Conservation (phyloP, 2,113 vertebrate genomes). For the Larimichthys crocea region DNA sequence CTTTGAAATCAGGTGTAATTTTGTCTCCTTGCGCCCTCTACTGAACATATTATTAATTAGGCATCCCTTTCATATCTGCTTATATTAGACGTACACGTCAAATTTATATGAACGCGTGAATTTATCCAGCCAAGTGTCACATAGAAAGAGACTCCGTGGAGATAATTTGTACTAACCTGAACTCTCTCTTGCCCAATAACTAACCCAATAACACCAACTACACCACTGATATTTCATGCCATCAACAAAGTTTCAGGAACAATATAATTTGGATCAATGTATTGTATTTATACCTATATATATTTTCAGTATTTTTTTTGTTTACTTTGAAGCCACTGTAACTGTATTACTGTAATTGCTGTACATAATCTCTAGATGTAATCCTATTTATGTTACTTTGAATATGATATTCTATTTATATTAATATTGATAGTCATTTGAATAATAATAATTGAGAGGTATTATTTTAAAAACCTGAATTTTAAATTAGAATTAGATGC, state of each 20-base stretch:
- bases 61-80: not conserved
- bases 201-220: not conserved
- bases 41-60: constrained; percentile 47
- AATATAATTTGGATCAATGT: not conserved
- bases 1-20: constrained; percentile 35
- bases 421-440: constrained; percentile 18
- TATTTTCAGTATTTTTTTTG: constrained; percentile 37
- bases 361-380: constrained; percentile 48
- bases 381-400: constrained; percentile 68
- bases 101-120: not conserved
- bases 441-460: constrained; percentile 14
- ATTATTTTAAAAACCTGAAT: constrained; percentile 1
- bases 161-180: not conserved
- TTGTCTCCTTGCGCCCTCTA: constrained; percentile 72
- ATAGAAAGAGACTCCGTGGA: not conserved
- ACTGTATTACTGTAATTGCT: constrained; percentile 45
- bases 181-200: not conserved
- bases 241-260: constrained; percentile 1
- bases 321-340: constrained; percentile 48
- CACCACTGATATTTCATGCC: not conserved
- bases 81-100: not conserved
- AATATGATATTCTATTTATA: constrained; percentile 64
- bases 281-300: constrained; percentile 35
- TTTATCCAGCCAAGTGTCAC: not conserved
- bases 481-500: not conserved